Evolutionary conservation across 2,797 vertebrate species (phyloP), one percentile per base, ranked within the genome.

Genomic region (Melanotaenia trifasciata): DNA sequence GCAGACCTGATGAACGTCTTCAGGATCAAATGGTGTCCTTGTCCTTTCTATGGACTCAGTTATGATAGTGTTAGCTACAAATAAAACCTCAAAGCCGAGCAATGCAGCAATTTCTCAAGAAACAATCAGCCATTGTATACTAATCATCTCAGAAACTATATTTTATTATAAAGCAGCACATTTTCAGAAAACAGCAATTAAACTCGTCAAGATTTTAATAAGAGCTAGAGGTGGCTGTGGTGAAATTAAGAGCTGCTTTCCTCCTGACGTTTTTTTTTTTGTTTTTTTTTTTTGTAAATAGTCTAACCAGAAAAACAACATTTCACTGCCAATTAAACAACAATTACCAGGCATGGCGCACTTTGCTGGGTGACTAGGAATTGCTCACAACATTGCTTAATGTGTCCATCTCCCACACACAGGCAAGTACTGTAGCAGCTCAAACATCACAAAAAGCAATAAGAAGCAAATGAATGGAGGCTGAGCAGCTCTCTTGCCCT

Each of bases 271-370:
- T 76, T 69, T 26, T 26, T 26, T 26, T 26, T 26, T 26, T 26
- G n/a, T 26, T 26, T 26, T 26, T 26, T 26, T 26, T 26, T 26
- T 84, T 81, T 82, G 73, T 74, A 74, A 90, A 85, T 69, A 81
- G 81, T 85, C 87, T 85, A 87, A 79, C 78, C 85, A 88, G 89
- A 91, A 90, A 40, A 90, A 87, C 87, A 91, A 86, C 89, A 90
- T 92, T 92, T 92, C 82, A 89, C 83, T 80, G 81, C 79, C 90
- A 91, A 91, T 92, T 93, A 91, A 92, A 88, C 89, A 92, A 85
- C 90, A 86, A 88, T 90, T 90, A 93, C 84, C 70, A 84, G 79
- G 83, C 87, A 76, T 16, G 60, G 74, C 35, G 51, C 82, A 78
- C 81, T 85, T 84, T 86, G 84, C 87, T 80, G 81, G 80, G 59